A percentile compares a stretch with the other conserved stretches of the same genome.
These are phyloP conservation scores for Narcine bancroftii DNA, from an alignment of 2,113 vertebrate species.

Conservation along the genomic window DNA sequence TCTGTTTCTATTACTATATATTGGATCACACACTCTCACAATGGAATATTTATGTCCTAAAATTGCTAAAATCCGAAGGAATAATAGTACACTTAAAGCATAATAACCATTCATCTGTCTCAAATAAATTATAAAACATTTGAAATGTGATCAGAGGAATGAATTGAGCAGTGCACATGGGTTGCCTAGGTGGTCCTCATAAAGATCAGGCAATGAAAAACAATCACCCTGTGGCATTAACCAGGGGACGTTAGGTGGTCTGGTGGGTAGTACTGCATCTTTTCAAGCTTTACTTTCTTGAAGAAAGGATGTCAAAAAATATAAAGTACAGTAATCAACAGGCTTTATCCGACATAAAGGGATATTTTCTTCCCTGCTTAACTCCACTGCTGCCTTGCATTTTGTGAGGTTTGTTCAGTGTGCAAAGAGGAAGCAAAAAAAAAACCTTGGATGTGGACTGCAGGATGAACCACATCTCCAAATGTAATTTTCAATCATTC, in stretches of 20 bases:
- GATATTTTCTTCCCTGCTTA: background rate
- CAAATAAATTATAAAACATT: conserved; percentile 23
- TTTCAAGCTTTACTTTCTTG: background rate
- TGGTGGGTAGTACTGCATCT: background rate
- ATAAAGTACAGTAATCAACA: background rate
- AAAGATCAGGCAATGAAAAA: conserved; percentile 18
- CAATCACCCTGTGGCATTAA: conserved; percentile 25
- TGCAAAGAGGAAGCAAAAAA: too few relatives aligned
- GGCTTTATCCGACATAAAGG: background rate
- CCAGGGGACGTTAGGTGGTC: background rate
- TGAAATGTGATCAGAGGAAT: conserved; percentile 17
- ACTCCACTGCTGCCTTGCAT: background rate
- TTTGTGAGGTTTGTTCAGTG: background rate
- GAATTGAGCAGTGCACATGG: background rate
- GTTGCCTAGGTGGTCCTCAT: conserved; percentile 31
- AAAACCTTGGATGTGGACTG: background rate
- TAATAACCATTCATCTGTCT: background rate
- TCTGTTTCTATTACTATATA: background rate
- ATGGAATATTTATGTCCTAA: background rate
- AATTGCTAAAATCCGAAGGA: background rate
- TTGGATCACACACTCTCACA: background rate
- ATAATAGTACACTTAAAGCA: background rate
- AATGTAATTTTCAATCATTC: background rate
- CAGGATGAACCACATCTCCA: background rate
- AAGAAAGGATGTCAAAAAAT: background rate